Conservation (phyloP, 2,113 vertebrate genomes). For the Saiga tatarica region DNA sequence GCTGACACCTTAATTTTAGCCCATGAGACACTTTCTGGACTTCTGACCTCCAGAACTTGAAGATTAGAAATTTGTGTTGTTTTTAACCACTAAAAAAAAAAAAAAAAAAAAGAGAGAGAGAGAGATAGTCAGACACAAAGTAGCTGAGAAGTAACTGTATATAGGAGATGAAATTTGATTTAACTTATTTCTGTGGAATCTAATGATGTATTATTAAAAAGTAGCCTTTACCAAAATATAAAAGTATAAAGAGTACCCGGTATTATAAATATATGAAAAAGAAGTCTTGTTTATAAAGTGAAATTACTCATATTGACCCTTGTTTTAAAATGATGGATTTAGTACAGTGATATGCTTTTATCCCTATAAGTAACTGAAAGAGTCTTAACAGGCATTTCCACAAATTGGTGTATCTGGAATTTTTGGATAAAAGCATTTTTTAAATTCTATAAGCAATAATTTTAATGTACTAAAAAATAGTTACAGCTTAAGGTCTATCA, state of each 20-base stretch:
- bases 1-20: background rate
- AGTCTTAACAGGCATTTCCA: background rate
- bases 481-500: background rate
- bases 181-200: conserved; percentile 1
- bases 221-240: background rate
- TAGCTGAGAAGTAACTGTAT: background rate
- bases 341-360: background rate
- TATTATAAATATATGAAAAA: conserved; percentile 7
- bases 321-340: conserved; percentile 28
- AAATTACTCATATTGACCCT: background rate
- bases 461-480: conserved; percentile 5
- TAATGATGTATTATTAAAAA: background rate
- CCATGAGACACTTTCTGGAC: background rate
- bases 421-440: background rate
- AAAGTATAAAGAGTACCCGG: background rate
- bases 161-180: background rate
- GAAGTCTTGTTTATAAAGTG: background rate
- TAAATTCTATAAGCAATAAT: background rate
- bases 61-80: background rate
- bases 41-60: background rate
- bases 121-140: background rate
- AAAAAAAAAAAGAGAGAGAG: background rate
- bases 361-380: background rate
- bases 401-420: background rate
- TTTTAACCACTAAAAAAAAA: background rate